These are phyloP conservation scores for Agrotis segetum DNA, from an alignment of 2,888 invertebrate genomes.

Conservation along the genomic window DNA sequence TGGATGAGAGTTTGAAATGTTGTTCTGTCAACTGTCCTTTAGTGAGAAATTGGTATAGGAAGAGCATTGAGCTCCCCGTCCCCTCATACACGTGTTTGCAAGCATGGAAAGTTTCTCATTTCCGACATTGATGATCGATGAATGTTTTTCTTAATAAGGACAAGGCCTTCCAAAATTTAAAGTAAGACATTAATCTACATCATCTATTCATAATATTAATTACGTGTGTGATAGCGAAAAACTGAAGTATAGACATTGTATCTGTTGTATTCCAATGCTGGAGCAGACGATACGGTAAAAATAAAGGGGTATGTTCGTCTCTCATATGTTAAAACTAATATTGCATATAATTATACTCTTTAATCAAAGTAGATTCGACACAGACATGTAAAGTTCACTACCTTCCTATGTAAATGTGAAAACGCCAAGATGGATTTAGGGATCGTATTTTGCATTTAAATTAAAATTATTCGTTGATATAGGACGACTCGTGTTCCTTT, in stretches of 20 bases:
- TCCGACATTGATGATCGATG: neutral
- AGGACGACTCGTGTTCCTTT: constrained; percentile 32
- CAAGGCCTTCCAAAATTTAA: too few species aligned
- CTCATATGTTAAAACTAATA: too few species aligned
- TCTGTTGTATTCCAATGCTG: too few species aligned
- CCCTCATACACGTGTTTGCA: neutral
- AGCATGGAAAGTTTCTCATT: too few species aligned
- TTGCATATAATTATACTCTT: too few species aligned
- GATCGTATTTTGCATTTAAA: constrained; percentile 59
- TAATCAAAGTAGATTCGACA: constrained; percentile 14
- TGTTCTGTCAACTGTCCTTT: neutral
- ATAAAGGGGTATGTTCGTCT: too few species aligned
- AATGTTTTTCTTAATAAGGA: neutral
- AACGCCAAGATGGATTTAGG: constrained; percentile 29
- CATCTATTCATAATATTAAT: too few species aligned
- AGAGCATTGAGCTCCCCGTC: neutral
- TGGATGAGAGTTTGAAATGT: neutral
- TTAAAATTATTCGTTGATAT: constrained; percentile 53
- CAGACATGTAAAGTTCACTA: constrained; percentile 19
- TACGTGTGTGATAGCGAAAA: too few species aligned
- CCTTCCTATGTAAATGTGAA: constrained; percentile 30
- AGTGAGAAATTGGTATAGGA: neutral
- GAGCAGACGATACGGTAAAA: too few species aligned
- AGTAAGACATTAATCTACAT: too few species aligned
- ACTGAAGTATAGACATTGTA: too few species aligned